These are phyloP conservation scores for Arrhopalites spinosus DNA, from an alignment of 2,888 invertebrate genomes.

Conservation along the genomic window DNA sequence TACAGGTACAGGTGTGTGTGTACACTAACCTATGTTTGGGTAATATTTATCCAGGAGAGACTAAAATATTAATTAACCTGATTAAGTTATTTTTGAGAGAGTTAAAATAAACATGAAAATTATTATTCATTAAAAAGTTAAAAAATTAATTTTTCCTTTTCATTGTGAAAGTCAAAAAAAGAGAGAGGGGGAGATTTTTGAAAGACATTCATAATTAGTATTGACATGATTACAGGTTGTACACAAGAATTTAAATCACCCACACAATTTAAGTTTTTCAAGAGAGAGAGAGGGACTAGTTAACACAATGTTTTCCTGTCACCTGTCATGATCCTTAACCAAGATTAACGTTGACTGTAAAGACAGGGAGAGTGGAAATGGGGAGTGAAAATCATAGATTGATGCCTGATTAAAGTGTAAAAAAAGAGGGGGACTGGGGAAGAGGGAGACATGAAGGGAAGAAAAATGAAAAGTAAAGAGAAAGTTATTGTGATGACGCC, in stretches of 20 bases:
- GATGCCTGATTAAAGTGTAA: neutral
- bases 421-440: neutral
- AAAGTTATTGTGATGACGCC: conserved; percentile 10
- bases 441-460: neutral
- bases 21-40: no score
- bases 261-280: no score
- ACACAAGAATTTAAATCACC: neutral
- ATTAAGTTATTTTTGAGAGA: no score
- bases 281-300: no score
- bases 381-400: neutral
- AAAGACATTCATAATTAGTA: neutral
- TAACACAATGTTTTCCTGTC: no score
- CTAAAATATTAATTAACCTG: no score
- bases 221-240: neutral
- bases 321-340: neutral
- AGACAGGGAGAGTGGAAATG: neutral
- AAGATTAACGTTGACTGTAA: conserved; percentile 3
- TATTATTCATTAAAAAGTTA: no score
- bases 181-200: no score
- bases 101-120: no score
- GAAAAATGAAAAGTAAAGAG: neutral
- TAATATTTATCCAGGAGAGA: no score
- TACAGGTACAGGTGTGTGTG: neutral
- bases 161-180: no score
- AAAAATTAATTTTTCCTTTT: no score